Evolutionary conservation across 2,113 vertebrate genomes (phyloP), one percentile per base, ranked within the genome.

Genomic region (Athene cunicularia): DNA sequence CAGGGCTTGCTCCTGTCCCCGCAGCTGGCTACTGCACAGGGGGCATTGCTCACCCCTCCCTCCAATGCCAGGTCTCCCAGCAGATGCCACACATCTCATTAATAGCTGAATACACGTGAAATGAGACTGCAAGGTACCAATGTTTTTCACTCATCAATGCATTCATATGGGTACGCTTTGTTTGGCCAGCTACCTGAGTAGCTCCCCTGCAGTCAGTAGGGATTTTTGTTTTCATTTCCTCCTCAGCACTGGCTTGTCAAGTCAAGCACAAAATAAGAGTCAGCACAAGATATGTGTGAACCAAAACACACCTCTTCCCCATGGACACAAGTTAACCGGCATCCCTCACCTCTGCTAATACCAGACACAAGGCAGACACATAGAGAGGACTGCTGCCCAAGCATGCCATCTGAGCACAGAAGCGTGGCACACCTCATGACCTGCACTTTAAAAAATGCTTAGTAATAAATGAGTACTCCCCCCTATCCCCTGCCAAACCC

Each of bases 401-500:
- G 63, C 32, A n/a, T 0, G 8, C 12, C 2, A 5, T 45, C 18
- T 2, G 9, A 62, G 23, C 16, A 26, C 1, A 0, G 15, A 3
- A 76, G 12, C 2, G 0, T 19, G 12, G 50, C 35, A 52, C 13
- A 41, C 20, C 15, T 68, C 1, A 3, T 30, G 24, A 55, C 3
- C 17, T 8, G 9, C 41, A 20, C 70, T 94, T 87, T 84, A 79
- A 81, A 79, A 91, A 73, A 49, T 17, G 3, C n/a, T 37, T 84
- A 33, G 12, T 87, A 58, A 81, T 41, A 70, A 60, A 58, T 5
- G 12, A 86, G 5, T 28, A 33, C 9, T 82, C 26, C 4, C 9
- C 6, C 1, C 6, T 32, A 10, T 5, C 5, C 12, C 16, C 17
- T 70, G 28, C 30, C 80, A 75, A 81, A 41, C 5, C 41, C 77